phyloP scores from a whole-genome alignment of 92 coral and sea anemone species.

The Paragorgia papillata region DNA sequence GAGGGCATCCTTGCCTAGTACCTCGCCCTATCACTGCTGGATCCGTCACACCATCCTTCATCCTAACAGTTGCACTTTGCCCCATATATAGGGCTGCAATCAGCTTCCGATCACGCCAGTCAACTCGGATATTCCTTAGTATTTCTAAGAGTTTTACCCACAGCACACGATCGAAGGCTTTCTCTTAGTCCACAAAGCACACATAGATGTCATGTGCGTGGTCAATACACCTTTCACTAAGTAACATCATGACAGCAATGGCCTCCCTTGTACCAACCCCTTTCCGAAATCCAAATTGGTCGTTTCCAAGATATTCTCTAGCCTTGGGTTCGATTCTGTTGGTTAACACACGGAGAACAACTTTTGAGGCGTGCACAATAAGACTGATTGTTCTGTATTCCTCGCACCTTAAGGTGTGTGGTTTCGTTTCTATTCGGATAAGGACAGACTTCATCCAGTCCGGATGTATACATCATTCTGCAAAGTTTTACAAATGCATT shows the following conservation, averaged over 20 bases:
- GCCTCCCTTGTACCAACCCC: constrained; percentile 33
- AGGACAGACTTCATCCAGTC: constrained; percentile 25
- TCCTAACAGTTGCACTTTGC: constrained; percentile 24
- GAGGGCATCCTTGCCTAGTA: no score
- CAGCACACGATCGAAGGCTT: constrained; percentile 30
- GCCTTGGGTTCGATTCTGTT: constrained; percentile 41
- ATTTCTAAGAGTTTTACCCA: constrained; percentile 31
- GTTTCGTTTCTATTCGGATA: background rate
- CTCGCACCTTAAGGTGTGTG: constrained; percentile 33
- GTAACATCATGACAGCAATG: constrained; percentile 42
- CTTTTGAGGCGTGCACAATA: constrained; percentile 28
- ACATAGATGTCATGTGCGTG: constrained; percentile 46
- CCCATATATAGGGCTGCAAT: constrained; percentile 18
- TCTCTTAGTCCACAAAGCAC: constrained; percentile 50
- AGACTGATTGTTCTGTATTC: constrained; percentile 33
- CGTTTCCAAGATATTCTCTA: no score
- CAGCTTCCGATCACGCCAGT: constrained; percentile 27
- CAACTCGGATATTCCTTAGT: background rate
- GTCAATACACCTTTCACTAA: constrained; percentile 49
- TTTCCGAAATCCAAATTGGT: constrained; percentile 49
- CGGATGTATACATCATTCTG: background rate
- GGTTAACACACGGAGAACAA: constrained; percentile 31
- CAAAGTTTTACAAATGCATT: constrained; percentile 17
- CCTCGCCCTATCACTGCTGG: background rate
- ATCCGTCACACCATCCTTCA: constrained; percentile 12